A percentile compares a stretch with the other conserved stretches of the same genome.
These are phyloP conservation scores for Trichonephila inaurata DNA, from an alignment of 1,140 invertebrate genomes.

Conservation along the genomic window DNA sequence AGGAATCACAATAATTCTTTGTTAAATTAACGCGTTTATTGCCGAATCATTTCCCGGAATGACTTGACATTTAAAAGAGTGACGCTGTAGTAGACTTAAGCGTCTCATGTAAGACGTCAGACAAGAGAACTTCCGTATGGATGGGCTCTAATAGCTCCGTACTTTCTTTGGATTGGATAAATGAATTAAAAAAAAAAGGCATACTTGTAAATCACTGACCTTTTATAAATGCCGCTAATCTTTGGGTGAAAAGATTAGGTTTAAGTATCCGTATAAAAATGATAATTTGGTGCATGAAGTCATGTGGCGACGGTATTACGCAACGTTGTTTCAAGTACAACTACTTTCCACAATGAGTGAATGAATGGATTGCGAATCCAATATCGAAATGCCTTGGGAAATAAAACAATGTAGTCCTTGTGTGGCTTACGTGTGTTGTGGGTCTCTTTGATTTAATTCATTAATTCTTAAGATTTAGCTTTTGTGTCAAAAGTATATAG, in stretches of 20 bases:
- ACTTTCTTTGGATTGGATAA: not conserved
- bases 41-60: not conserved
- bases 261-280: conserved; percentile 34
- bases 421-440: not conserved
- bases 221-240: conserved; percentile 42
- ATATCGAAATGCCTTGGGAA: not conserved
- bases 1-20: not conserved
- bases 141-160: not conserved
- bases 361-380: not conserved
- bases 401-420: not conserved
- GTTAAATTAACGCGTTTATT: conserved; percentile 5
- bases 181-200: not conserved
- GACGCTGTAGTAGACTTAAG: not conserved
- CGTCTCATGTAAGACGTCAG: not conserved
- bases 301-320: not conserved
- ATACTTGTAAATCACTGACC: conserved; percentile 48
- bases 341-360: not conserved
- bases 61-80: conserved; percentile 1
- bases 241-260: conserved; percentile 17
- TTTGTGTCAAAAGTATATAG: too few relatives aligned
- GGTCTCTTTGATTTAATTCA: not conserved
- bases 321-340: conserved; percentile 1
- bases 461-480: too few relatives aligned
- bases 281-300: conserved; percentile 38
- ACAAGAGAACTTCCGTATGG: not conserved